phyloP scores from a whole-genome alignment of 2,888 invertebrate genomes.

The Petrolisthes manimaculis region DNA sequence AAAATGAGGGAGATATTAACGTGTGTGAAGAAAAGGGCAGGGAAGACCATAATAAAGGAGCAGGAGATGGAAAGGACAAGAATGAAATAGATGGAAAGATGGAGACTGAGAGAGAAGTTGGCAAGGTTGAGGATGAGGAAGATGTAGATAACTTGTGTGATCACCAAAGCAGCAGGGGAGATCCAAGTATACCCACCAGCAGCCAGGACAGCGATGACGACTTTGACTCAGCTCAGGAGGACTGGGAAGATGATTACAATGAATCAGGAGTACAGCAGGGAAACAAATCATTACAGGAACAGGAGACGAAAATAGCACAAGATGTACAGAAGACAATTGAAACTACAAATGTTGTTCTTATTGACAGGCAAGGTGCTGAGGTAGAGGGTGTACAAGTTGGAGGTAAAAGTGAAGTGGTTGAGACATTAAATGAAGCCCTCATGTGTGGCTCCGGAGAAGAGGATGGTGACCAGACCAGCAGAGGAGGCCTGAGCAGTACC shows the following conservation, averaged over 20 bases:
- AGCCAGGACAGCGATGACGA: conserved; percentile 55
- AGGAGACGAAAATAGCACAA: not conserved
- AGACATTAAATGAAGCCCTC: conserved; percentile 4
- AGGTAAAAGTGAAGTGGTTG: not conserved
- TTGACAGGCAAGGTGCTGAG: not conserved
- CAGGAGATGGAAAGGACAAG: not conserved
- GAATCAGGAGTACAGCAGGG: not conserved
- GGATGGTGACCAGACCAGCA: not conserved
- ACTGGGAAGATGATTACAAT: conserved; percentile 48
- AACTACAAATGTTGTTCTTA: conserved; percentile 3
- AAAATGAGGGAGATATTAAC: not conserved
- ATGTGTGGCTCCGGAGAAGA: not conserved
- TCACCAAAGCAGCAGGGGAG: not conserved
- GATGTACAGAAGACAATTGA: not conserved
- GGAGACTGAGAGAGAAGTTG: conserved; percentile 5
- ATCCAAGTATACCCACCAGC: too few species aligned
- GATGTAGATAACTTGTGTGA: not conserved
- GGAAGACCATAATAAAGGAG: not conserved
- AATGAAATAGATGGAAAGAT: not conserved
- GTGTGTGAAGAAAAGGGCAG: not conserved
- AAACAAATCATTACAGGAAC: not conserved
- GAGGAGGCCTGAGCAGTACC: conserved; percentile 24
- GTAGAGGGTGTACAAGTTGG: not conserved
- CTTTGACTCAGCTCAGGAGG: conserved; percentile 56
- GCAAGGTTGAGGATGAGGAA: not conserved